phyloP scores from a whole-genome alignment of 35 echinoderm and acorn worm genomes.

The Hemicentrotus pulcherrimus region DNA sequence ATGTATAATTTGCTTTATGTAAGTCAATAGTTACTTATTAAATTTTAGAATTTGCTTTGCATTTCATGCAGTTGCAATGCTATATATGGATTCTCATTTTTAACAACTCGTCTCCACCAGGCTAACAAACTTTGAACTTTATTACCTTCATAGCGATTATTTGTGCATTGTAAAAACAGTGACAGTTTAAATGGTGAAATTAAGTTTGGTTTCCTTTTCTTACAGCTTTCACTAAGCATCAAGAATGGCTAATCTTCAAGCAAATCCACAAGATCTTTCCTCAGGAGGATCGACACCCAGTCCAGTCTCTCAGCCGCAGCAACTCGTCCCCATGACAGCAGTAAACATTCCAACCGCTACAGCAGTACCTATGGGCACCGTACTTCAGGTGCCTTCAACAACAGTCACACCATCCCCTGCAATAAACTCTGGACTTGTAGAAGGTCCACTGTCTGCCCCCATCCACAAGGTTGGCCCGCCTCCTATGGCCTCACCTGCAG shows the following conservation, averaged over 20 bases:
- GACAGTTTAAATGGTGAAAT: not conserved
- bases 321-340: not conserved
- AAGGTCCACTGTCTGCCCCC: constrained; percentile 21
- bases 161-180: not conserved
- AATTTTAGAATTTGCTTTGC: no score
- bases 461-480: not conserved
- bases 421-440: not conserved
- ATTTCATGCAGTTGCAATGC: no score
- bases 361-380: not conserved
- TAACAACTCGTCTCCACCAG: not conserved
- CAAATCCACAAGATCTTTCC: constrained; percentile 46
- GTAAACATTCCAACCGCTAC: not conserved
- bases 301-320: not conserved
- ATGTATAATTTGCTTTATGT: no score
- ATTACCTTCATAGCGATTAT: not conserved
- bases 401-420: not conserved
- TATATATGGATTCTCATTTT: not conserved
- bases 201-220: not conserved
- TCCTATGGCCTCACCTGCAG: not conserved
- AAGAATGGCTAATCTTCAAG: constrained; percentile 11
- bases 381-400: not conserved
- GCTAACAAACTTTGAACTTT: not conserved
- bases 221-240: not conserved
- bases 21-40: no score
- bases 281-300: not conserved